Evolutionary conservation across 2,888 invertebrate species (phyloP).

Genomic region (Drosophila recens): DNA sequence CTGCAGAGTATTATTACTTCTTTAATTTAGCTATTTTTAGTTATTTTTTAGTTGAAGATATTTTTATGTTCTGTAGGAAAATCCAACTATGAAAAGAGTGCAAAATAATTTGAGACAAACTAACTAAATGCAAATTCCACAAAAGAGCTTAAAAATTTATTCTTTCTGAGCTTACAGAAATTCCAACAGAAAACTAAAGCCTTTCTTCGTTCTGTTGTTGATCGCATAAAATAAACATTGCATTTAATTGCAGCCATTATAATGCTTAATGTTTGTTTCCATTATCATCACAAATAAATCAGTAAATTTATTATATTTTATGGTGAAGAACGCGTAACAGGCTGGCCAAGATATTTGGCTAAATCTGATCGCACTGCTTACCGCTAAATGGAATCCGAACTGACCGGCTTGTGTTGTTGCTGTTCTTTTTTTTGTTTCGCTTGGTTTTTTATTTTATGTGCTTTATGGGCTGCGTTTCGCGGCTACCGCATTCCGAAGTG

Average conservation of each 20-base stretch:
- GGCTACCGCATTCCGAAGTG: slow-evolving; percentile 77
- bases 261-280: slow-evolving; percentile 10
- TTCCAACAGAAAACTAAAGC: background rate
- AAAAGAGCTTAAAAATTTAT: background rate
- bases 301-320: slow-evolving; percentile 11
- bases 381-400: slow-evolving; percentile 59
- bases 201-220: background rate
- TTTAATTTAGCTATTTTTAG: slow-evolving; percentile 11
- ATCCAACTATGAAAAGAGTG: background rate
- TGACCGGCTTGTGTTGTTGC: slow-evolving; percentile 38
- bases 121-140: background rate
- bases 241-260: slow-evolving; percentile 19
- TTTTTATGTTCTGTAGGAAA: background rate
- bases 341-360: slow-evolving; percentile 54
- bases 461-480: slow-evolving; percentile 59
- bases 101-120: background rate
- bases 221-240: slow-evolving; percentile 4
- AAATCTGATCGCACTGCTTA: slow-evolving; percentile 61
- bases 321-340: slow-evolving; percentile 12
- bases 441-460: slow-evolving; percentile 47
- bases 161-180: background rate
- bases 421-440: background rate
- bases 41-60: slow-evolving; percentile 13
- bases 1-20: background rate
- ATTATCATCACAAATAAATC: slow-evolving; percentile 14